A percentile compares a stretch with the other conserved stretches of the same genome.
Evolutionary conservation across 2,113 vertebrate species (phyloP).

Genomic region (Sturnira hondurensis): DNA sequence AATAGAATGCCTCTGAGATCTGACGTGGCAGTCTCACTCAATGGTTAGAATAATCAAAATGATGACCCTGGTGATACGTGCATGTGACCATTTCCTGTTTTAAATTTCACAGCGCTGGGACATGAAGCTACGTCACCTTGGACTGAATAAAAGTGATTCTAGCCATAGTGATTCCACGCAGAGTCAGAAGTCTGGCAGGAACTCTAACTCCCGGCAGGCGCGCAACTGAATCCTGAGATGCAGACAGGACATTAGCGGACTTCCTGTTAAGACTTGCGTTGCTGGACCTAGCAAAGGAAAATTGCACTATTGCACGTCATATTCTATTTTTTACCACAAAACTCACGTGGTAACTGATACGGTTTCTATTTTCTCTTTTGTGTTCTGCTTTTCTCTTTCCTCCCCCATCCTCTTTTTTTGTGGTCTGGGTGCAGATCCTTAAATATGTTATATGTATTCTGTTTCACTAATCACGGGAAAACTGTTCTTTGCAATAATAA

Average conservation of each 20-base stretch:
- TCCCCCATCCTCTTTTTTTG: background rate
- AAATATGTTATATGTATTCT: slow-evolving; percentile 55
- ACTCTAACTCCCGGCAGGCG: slow-evolving; percentile 70
- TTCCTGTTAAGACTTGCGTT: slow-evolving; percentile 75
- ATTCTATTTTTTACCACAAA: slow-evolving; percentile 84
- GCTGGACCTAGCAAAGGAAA: slow-evolving; percentile 83
- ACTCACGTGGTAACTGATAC: slow-evolving; percentile 79
- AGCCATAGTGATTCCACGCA: slow-evolving; percentile 66
- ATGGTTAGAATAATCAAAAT: background rate
- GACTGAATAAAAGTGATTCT: slow-evolving; percentile 77
- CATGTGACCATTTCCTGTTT: background rate
- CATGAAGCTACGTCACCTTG: slow-evolving; percentile 81
- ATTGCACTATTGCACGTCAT: slow-evolving; percentile 93
- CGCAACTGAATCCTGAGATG: slow-evolving; percentile 74
- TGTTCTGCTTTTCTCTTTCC: slow-evolving; percentile 64
- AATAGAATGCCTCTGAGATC: background rate
- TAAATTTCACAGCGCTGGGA: slow-evolving; percentile 84
- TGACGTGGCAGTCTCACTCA: background rate
- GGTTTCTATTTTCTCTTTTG: slow-evolving; percentile 77
- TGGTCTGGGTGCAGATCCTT: slow-evolving; percentile 69
- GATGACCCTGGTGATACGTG: background rate
- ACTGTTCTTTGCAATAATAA: slow-evolving; percentile 66
- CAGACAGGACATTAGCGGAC: slow-evolving; percentile 66
- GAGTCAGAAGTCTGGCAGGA: slow-evolving; percentile 65
- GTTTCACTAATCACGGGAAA: slow-evolving; percentile 69